These are phyloP conservation scores for Eublepharis macularius DNA, from an alignment of 2,113 vertebrate species.

Conservation along the genomic window DNA sequence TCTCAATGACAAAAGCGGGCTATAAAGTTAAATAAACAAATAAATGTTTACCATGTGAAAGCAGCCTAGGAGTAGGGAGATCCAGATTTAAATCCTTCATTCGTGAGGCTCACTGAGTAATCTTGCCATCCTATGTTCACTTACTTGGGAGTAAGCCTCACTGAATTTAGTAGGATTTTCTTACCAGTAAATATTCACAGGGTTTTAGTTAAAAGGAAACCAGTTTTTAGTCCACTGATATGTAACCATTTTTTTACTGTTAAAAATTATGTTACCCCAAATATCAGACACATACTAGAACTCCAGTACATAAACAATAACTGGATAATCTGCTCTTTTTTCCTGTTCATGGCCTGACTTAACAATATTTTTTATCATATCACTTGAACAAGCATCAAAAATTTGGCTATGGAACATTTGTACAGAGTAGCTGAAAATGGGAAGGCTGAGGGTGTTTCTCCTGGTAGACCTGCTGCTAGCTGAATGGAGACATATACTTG, in stretches of 20 bases:
- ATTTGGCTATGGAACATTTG: background rate
- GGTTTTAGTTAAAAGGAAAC: background rate
- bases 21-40: too few relatives aligned
- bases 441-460: too few relatives aligned
- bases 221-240: background rate
- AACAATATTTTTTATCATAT: background rate
- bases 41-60: too few relatives aligned
- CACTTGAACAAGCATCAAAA: background rate
- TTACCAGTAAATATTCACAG: too few relatives aligned
- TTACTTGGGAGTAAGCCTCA: too few relatives aligned
- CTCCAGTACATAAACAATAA: background rate
- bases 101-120: too few relatives aligned
- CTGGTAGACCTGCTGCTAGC: background rate
- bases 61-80: too few relatives aligned
- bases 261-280: background rate
- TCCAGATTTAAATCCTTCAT: too few relatives aligned
- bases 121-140: too few relatives aligned
- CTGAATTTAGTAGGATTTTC: too few relatives aligned
- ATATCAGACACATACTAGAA: background rate
- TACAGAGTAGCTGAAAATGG: background rate
- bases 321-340: background rate
- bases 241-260: background rate
- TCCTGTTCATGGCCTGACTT: background rate
- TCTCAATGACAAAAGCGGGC: too few relatives aligned
- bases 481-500: background rate